Base-by-base conservation (phyloP, 2,797 vertebrate species). In the Pseudotriccus pelzelni region DNA sequence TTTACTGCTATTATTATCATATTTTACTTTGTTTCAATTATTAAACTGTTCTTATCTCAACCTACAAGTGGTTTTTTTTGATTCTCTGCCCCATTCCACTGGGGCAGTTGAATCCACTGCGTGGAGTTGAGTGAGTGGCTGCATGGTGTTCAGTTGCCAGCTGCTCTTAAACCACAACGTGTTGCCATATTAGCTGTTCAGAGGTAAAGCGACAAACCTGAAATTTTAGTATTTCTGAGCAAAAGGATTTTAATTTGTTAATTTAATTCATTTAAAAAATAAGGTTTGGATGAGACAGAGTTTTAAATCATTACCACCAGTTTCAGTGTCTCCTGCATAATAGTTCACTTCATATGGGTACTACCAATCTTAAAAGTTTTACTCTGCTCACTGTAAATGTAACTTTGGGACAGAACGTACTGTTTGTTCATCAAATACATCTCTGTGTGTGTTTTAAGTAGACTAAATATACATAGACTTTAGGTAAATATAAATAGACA, bases 401-500 rank as follows among this genome's bases (percentile, higher is more conserved):
- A 91, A 75, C 53, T 94, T 84, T 86, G 69, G 41, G 49, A 63
- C 30, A 84, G 80, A 60, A 79, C 9, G 7, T 75, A 41, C 27
- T 89, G 67, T 91, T 90, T 94, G 53, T 81, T 90, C 56, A 87
- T 68, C 60, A 95, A 94, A 95, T 79, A 92, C 20, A 37, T 70
- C 34, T 8, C 0, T 64, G 37, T 89, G 64, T 75, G 53, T 55
- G 63, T 89, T 95, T 85, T 64, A 89, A 76, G 49, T 36, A 58
- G 37, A 89, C 53, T 84, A 77, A 88, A 92, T 94, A 84, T 41
- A 49, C 66, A 37, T 34, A 93, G 78, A 37, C 49, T 74, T 21
- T 21, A 15, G 47, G 74, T 90, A 93, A 95, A 93, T 92, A 88
- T 69, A 88, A 94, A 91, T 23, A 84, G 36, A 22, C 3, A 25